These are phyloP conservation scores for Andricus curvator DNA, from an alignment of 2,888 invertebrate species.

Conservation along the genomic window DNA sequence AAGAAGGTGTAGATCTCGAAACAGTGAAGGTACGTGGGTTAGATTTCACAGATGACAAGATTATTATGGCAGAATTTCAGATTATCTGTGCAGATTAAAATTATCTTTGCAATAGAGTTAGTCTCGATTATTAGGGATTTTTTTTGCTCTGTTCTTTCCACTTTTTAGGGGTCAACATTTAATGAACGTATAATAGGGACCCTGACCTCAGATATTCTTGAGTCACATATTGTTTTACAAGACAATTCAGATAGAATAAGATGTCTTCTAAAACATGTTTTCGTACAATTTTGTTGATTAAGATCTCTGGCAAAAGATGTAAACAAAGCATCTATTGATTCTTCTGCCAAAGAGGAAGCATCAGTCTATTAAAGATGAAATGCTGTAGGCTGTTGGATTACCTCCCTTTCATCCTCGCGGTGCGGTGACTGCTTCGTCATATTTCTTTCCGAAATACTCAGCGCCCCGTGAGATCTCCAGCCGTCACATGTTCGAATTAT, in stretches of 20 bases:
- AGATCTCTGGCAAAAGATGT: conserved; percentile 26
- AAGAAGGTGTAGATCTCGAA: too few relatives aligned
- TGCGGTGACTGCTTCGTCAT: conserved; percentile 31
- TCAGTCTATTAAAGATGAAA: conserved; percentile 1
- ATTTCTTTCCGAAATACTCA: conserved; percentile 21
- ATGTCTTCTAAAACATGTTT: not conserved
- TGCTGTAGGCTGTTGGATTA: not conserved
- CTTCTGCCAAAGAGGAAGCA: conserved; percentile 18
- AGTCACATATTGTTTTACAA: conserved; percentile 7
- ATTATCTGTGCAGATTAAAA: too few relatives aligned
- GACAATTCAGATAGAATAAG: conserved; percentile 1
- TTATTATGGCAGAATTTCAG: too few relatives aligned
- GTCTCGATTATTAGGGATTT: too few relatives aligned
- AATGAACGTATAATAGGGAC: too few relatives aligned
- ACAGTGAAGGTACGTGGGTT: too few relatives aligned
- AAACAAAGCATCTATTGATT: conserved; percentile 29
- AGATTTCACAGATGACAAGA: too few relatives aligned
- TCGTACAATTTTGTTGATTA: conserved; percentile 14
- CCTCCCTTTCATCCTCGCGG: not conserved
- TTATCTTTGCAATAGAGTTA: too few relatives aligned
- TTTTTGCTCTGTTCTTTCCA: too few relatives aligned
- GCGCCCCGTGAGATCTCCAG: conserved; percentile 19
- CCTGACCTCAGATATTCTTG: not conserved
- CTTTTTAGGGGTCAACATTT: too few relatives aligned
- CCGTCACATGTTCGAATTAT: conserved; percentile 29